phyloP scores from a whole-genome alignment of 2,888 invertebrate genomes.

The Cactoblastis cactorum region DNA sequence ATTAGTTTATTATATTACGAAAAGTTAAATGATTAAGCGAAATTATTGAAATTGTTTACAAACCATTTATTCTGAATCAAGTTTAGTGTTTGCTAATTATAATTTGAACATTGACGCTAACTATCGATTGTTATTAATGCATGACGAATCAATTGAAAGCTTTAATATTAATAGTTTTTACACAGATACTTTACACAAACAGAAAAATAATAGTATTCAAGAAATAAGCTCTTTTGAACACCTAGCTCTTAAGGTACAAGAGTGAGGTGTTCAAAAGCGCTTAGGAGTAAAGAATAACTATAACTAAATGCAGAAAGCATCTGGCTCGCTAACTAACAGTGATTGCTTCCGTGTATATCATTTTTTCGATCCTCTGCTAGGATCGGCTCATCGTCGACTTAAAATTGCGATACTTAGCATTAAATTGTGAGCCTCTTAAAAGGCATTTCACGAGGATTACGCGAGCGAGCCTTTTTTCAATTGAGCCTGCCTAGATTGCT shows the following conservation, averaged over 20 bases:
- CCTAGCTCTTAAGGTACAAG: too few species aligned
- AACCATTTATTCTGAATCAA: slow-evolving; percentile 2
- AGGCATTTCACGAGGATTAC: slow-evolving; percentile 66
- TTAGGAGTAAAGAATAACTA: slow-evolving; percentile 51
- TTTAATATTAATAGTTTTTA: background rate
- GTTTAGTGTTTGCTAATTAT: slow-evolving; percentile 10
- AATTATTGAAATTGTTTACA: slow-evolving; percentile 6
- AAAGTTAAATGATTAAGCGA: slow-evolving; percentile 5
- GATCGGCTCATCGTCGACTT: slow-evolving; percentile 55
- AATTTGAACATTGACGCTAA: background rate
- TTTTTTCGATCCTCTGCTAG: slow-evolving; percentile 68
- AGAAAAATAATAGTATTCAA: slow-evolving; percentile 14
- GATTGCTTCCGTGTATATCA: slow-evolving; percentile 65
- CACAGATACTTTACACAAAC: background rate
- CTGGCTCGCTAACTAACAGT: slow-evolving; percentile 66
- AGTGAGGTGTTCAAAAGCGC: slow-evolving; percentile 36
- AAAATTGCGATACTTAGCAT: slow-evolving; percentile 75
- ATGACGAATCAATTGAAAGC: background rate
- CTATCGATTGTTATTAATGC: background rate
- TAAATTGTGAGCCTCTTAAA: slow-evolving; percentile 72
- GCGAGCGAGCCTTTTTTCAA: slow-evolving; percentile 56
- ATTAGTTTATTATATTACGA: slow-evolving; percentile 4
- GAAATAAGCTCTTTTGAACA: too few species aligned
- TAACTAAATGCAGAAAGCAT: slow-evolving; percentile 58
- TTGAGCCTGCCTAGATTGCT: slow-evolving; percentile 56